Conservation (phyloP, 2,113 vertebrate genomes). For the Peromyscus maniculatus region DNA sequence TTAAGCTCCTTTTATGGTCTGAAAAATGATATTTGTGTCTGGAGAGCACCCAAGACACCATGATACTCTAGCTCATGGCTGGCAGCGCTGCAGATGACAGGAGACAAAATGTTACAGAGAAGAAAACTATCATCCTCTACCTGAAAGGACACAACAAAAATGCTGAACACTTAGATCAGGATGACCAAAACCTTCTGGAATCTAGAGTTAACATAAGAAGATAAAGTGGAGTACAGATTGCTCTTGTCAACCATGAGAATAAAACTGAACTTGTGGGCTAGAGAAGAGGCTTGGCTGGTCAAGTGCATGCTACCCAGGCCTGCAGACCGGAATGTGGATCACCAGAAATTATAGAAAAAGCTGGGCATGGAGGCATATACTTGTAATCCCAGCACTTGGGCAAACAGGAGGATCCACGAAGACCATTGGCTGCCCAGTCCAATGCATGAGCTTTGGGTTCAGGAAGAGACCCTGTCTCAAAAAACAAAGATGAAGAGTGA, state of each 20-base stretch:
- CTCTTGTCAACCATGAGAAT: background rate
- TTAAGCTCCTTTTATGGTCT: constrained; percentile 68
- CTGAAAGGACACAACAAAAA: background rate
- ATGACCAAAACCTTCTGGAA: background rate
- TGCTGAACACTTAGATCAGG: background rate
- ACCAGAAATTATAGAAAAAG: background rate
- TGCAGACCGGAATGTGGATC: background rate
- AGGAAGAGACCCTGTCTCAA: background rate
- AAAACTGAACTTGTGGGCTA: background rate
- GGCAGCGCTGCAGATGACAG: constrained; percentile 34
- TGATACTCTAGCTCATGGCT: constrained; percentile 36
- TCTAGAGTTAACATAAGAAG: background rate
- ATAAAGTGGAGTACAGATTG: background rate
- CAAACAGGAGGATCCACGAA: background rate
- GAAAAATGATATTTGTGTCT: constrained; percentile 67
- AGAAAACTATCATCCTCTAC: background rate
- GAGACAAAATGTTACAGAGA: constrained; percentile 52
- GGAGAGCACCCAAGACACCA: constrained; percentile 54
- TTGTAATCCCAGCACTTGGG: background rate
- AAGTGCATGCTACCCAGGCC: background rate
- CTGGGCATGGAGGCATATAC: no score
- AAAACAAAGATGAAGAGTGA: background rate
- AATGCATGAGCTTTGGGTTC: background rate
- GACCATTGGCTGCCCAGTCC: background rate
- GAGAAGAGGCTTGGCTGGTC: background rate